phyloP scores from a whole-genome alignment of 2,797 vertebrate genomes.

The Gallirallus australis region DNA sequence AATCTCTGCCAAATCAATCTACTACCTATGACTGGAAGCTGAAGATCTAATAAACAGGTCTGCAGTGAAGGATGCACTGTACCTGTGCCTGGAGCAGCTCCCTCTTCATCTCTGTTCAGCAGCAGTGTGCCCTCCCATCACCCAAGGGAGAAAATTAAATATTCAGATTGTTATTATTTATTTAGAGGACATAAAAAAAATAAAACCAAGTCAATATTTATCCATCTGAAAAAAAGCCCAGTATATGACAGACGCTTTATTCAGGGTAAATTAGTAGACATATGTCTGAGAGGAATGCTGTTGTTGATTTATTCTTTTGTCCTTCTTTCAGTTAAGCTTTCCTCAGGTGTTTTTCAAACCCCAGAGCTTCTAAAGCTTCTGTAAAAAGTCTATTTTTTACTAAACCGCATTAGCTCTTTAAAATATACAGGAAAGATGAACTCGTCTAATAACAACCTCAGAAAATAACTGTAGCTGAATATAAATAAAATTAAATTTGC shows the following conservation, averaged over 20 bases:
- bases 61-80: background rate
- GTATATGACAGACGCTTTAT: constrained; percentile 32
- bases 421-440: constrained; percentile 68
- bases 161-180: constrained; percentile 70
- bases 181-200: constrained; percentile 37
- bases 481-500: constrained; percentile 70
- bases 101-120: constrained; percentile 27
- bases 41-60: constrained; percentile 56
- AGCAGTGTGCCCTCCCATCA: background rate
- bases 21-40: constrained; percentile 29
- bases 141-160: constrained; percentile 61
- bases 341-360: constrained; percentile 58
- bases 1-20: constrained; percentile 64
- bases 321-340: constrained; percentile 59
- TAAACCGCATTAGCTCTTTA: constrained; percentile 46
- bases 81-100: constrained; percentile 2
- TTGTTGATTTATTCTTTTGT: constrained; percentile 68
- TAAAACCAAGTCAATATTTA: constrained; percentile 67
- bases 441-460: constrained; percentile 44
- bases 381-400: constrained; percentile 37
- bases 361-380: constrained; percentile 29
- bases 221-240: constrained; percentile 42
- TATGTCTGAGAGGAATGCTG: constrained; percentile 48
- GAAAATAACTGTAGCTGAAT: constrained; percentile 63
- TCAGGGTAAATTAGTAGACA: constrained; percentile 53